Evolutionary conservation across 92 coral and sea anemone species (phyloP), one percentile per base, ranked within the genome.

Genomic region (Scolanthus callimorphus): DNA sequence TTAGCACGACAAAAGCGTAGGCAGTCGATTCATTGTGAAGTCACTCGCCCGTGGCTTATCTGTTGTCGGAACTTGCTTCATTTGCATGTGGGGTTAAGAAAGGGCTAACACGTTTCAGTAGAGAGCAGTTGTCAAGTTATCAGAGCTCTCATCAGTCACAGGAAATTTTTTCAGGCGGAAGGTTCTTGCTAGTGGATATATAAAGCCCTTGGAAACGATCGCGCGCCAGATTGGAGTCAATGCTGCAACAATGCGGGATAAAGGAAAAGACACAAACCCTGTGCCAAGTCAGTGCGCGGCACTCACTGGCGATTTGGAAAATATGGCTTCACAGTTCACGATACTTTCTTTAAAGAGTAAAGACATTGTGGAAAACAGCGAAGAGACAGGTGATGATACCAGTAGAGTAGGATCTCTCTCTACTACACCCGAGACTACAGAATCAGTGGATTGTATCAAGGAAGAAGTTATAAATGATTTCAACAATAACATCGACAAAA

Each of bases 381-480:
- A 51, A 17, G 57, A 51, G 29, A 21, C 57, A 34, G 49, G n/a
- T n/a, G n/a, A n/a, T n/a, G n/a, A n/a, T n/a, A n/a, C n/a, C n/a
- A n/a, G n/a, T n/a, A n/a, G n/a, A n/a, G n/a, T n/a, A n/a, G n/a
- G n/a, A n/a, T n/a, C n/a, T n/a, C n/a, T n/a, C n/a, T n/a, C n/a
- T n/a, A n/a, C n/a, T n/a, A n/a, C n/a, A n/a, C n/a, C n/a, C n/a
- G n/a, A n/a, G n/a, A n/a, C n/a, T n/a, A n/a, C n/a, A n/a, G n/a
- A n/a, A n/a, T n/a, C n/a, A n/a, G 63, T 55, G 13, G 55, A 63
- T 19, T 47, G 62, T 20, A 29, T 68, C 13, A 57, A 50, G 75
- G 75, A 68, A 21, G 75, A 68, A 41, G 56, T 68, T 13, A 43
- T 46, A 38, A 55, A 59, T 27, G 75, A 68, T 27, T 13, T 68